Base-by-base conservation (phyloP, 2,888 invertebrate species). In the Rhamnusium bicolor region DNA sequence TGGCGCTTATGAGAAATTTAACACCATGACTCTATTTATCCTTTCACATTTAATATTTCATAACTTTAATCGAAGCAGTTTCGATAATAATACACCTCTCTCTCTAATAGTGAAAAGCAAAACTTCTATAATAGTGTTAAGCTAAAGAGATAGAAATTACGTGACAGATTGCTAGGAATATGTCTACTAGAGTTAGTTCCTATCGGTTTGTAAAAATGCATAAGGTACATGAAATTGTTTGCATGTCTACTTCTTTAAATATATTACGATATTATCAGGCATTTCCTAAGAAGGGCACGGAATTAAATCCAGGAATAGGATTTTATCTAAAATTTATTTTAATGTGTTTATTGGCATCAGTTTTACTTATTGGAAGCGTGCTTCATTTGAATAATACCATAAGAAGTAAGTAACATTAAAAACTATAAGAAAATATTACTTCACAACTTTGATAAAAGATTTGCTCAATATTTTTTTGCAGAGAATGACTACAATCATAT, bases 331-430 rank as follows among this genome's bases (percentile, higher is more conserved):
- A 63, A 54, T 74, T 58, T 71, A 51, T 58, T 19, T 16, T 53
- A 6, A 7, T 62, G 1, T 63, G 68, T 29, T 1, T 71, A 12
- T 24, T 71, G 1, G 63, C 53, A n/a, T 74, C 71, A 24, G 40
- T 71, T 10, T 53, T 71, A n/a, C 18, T 68, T n/a, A 14, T 68
- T 32, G 68, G 74, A 46, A 74, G 74, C 68, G 29, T 62, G 10
- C 19, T 74, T 16, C 74, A 74, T 53, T 67, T 71, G 12, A 49
- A 63, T 24, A 29, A 71, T n/a, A 65, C 74, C 8, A 49, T 74
- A 18, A 27, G 51, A 24, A 68, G 71, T 74, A 60, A 68, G 71
- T 74, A 61, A n/a, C n/a, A n/a, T n/a, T n/a, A n/a, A n/a, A n/a
- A n/a, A n/a, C n/a, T 46, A 62, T 49, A 6, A 14, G 4, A 51